Evolutionary conservation across 2,888 invertebrate species (phyloP).

Genomic region (Andrena fulva): DNA sequence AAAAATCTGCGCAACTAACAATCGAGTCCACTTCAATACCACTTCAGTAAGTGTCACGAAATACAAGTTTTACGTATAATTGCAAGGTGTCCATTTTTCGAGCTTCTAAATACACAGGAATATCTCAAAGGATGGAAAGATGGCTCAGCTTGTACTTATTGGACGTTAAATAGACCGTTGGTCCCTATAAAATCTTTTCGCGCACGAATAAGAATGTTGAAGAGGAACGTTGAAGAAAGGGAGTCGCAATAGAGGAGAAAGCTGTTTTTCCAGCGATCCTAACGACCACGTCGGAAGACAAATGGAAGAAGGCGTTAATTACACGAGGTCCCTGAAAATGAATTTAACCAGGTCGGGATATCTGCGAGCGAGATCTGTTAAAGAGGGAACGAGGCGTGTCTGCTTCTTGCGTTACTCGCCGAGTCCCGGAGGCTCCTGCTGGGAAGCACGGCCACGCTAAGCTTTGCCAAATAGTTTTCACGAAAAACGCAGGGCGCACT

Average conservation of each 20-base stretch:
- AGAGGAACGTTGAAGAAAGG: constrained; percentile 13
- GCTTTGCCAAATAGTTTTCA: constrained; percentile 59
- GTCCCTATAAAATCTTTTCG: too few relatives aligned
- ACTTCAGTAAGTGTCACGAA: too few relatives aligned
- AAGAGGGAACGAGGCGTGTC: constrained; percentile 67
- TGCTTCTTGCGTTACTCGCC: constrained; percentile 68
- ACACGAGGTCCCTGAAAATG: constrained; percentile 63
- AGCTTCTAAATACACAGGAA: too few relatives aligned
- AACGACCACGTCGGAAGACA: constrained; percentile 58
- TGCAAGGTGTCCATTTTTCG: too few relatives aligned
- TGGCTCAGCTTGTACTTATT: too few relatives aligned
- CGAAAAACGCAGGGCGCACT: constrained; percentile 58
- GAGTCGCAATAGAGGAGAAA: constrained; percentile 54
- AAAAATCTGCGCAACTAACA: too few relatives aligned
- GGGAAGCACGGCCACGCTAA: constrained; percentile 47
- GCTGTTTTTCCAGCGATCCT: constrained; percentile 50
- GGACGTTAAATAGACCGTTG: too few relatives aligned
- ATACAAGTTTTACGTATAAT: too few relatives aligned
- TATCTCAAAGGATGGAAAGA: too few relatives aligned
- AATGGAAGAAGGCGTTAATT: constrained; percentile 72
- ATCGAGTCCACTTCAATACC: too few relatives aligned
- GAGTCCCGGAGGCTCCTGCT: constrained; percentile 47
- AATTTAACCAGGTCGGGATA: constrained; percentile 63
- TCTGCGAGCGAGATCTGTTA: constrained; percentile 67
- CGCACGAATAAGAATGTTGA: neutral